Percentiles rank a stretch among this genome's conserved stretches.
These are phyloP conservation scores for Diadegma fenestrale DNA, from an alignment of 2,888 invertebrate genomes.

Conservation along the genomic window DNA sequence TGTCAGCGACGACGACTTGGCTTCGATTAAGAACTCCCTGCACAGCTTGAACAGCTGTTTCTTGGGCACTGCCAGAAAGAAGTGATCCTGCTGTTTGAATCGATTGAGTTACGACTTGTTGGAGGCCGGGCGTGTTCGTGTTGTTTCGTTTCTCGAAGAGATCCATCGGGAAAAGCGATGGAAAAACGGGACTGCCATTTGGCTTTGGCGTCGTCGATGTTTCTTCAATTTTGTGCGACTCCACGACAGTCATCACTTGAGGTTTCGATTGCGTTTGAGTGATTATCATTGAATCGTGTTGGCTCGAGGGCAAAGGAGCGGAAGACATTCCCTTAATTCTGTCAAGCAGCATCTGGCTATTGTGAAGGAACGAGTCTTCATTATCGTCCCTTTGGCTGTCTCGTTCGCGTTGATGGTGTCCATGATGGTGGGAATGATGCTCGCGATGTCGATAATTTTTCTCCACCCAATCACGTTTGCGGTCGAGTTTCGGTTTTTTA, in stretches of 20 bases:
- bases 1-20: background rate
- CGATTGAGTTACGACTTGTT: background rate
- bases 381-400: background rate
- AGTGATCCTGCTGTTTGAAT: background rate
- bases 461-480: background rate
- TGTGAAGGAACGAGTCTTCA: background rate
- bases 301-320: no score
- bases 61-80: background rate
- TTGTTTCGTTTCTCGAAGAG: slow-evolving; percentile 21
- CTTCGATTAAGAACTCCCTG: background rate
- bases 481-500: background rate
- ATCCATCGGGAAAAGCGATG: background rate
- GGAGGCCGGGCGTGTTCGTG: background rate
- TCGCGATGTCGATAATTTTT: background rate
- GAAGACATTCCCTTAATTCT: background rate
- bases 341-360: background rate
- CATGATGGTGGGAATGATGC: background rate
- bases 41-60: background rate
- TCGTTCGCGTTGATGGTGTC: no score
- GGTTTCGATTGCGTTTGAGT: slow-evolving; percentile 5
- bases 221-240: background rate
- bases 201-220: background rate
- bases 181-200: slow-evolving; percentile 21
- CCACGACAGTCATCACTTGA: background rate
- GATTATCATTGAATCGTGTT: background rate